Base-by-base conservation (phyloP, 1,140 invertebrate genomes). In the Acromyrmex echinatior region DNA sequence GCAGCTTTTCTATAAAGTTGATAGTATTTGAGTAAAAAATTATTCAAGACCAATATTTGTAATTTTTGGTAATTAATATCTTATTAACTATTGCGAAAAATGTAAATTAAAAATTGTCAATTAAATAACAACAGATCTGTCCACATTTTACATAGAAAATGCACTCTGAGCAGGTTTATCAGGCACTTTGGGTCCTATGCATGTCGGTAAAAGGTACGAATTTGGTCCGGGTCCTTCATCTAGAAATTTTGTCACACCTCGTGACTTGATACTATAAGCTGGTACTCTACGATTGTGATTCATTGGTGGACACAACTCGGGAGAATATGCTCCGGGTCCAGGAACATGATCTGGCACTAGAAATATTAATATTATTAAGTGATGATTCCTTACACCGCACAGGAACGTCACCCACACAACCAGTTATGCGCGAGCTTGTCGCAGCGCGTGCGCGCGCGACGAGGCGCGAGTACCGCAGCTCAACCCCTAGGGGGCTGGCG, bases 301-400 rank as follows among this genome's bases (percentile, higher is more conserved):
- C 74, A 94, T 88, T 4, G 90, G 91, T 18, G 91, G 92, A 78
- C 91, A 92, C 58, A 91, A 86, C 65, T 96, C 94, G 18, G 94
- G 93, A 39, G 89, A 88, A 80, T 96, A 95, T 7, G 94, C 92
- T 45, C 93, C 94, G 1, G 95, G 94, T 86, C 95, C 95, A 35
- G 95, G 95, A 25, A 90, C 92, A 10, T 39, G 25, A 65, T 91
- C 62, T 65, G 53, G 39, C 16, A 90, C 88, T 87, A 14, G 14
- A 63, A 56, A 68, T 60, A 31, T 86, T 68, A 60, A 49, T 62
- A 81, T 28, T 18, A 68, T n/a, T 25, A 35, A 35, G 5, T 35
- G 0, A 6, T 0, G 31, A 3, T 35, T 6, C 31, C 31, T 35
- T 35, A 35, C 31, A 5, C 5, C 5, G 5, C 31, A 35, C 5